Evolutionary conservation across 2,797 vertebrate species (phyloP).

Genomic region (Anguilla marmorata): DNA sequence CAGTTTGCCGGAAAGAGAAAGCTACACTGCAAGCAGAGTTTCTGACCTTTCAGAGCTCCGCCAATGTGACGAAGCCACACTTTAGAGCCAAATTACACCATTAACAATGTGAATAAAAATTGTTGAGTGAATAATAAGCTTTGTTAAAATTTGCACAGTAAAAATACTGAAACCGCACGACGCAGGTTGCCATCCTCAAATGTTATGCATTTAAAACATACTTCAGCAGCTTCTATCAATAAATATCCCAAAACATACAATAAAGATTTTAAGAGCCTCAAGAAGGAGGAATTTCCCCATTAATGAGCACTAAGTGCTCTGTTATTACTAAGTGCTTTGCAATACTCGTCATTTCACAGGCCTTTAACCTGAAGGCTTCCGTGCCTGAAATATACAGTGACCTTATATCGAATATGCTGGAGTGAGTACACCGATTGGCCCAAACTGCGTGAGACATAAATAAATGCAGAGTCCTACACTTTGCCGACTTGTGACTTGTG

Average conservation of each 20-base stretch:
- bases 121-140: neutral
- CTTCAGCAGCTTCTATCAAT: neutral
- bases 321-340: neutral
- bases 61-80: neutral
- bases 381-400: neutral
- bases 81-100: neutral
- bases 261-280: constrained; percentile 1
- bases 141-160: neutral
- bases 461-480: too few relatives aligned
- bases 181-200: neutral
- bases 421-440: too few relatives aligned
- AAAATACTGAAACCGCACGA: neutral
- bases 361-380: neutral
- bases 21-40: neutral
- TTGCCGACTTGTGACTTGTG: neutral
- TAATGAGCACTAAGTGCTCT: neutral
- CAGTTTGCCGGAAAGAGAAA: neutral
- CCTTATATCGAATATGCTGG: too few relatives aligned
- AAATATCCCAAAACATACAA: neutral
- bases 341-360: neutral
- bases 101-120: neutral
- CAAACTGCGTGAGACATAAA: too few relatives aligned
- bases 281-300: neutral
- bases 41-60: neutral
- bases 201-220: neutral